Base-by-base conservation (phyloP, 2,888 invertebrate genomes). In the Dicranocentrus wangi region DNA sequence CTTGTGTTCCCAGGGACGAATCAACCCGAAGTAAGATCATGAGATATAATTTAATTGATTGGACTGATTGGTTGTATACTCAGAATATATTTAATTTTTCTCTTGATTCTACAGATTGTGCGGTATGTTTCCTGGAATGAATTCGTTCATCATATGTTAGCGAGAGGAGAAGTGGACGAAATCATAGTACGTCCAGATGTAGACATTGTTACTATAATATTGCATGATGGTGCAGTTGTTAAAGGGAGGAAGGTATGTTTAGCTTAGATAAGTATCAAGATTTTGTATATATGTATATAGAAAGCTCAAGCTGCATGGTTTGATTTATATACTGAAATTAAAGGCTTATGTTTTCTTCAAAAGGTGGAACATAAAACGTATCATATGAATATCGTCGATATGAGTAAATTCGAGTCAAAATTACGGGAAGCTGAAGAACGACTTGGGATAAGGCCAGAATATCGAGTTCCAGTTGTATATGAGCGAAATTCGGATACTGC, bases 121-220 rank as follows among this genome's bases (percentile, higher is more conserved):
- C 90, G 94, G 32, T 95, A 94, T 88, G 94, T 97, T 1, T 95
- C 96, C 0, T 99, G 98, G 98, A 96, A 97, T 89, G 98, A 98
- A 89, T 99, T 99, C 90, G 92, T 97, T 0, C 94, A 97, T 89
- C 94, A 96, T 82, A 95, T 99, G 95, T 89, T 99, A 72, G 93
- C 95, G 0, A 95, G 95, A 88, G 98, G 98, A 15, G 98, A 98
- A 90, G 98, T 98, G 0, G 94, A 95, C 87, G 94, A 95, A 89
- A 90, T 96, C 10, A 92, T 95, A 83, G 93, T 97, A 0, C 90
- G 94, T 51, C 96, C 96, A 0, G 95, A 95, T 88, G 90, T 93
- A 87, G 95, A 95, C 88, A 92, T 94, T 87, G 95, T 95, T 7
- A 94, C 94, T 0, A 94, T 97, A 71, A 92, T 94, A 81, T 89